Evolutionary conservation across 37 sponge, comb jelly and placozoan genomes (phyloP), one percentile per base, ranked within the genome.

Genomic region (Ephydatia muelleri): DNA sequence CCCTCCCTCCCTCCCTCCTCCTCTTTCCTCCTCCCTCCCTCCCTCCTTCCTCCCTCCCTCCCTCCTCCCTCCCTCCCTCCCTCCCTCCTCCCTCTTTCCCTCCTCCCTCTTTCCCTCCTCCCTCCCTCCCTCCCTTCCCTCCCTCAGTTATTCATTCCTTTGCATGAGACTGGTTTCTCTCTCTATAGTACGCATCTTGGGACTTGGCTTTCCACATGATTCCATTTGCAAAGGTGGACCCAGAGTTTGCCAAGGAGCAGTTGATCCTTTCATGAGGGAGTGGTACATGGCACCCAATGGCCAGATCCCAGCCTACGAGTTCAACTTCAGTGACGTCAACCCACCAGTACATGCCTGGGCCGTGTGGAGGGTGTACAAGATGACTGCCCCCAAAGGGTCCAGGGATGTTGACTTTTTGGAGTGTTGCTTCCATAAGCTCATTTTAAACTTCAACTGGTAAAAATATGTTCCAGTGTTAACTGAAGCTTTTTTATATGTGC

Each of bases 241-340:
- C 98, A 23, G 81, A 93, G 80, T 97, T 95, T 82, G 89, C 98
- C 75, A 95, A 97, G 77, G 88, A 93, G 5, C 98, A 97, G 85
- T 85, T 97, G 43, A 48, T 97, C 30, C 85, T 97, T 97, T 97
- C 86, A 90, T 97, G n/a, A 68, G 98, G 36, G 98, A 97, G 81
- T 97, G 98, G 98, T 97, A 97, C 92, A 97, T 97, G 98, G 89
- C 94, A 2, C 98, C 98, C 72, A 97, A 97, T 76, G 98, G 98
- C 26, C 98, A 97, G 82, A 97, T 97, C 6, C 98, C 98, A 33
- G 98, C 98, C 67, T 97, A 97, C 38, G 98, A 97, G 94, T 97
- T 97, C 77, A 83, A 88, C 66, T 97, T 97, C 74, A 80, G 73
- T 74, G 98, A 97, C 82, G 98, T 97, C 26, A 97, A 97, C 75